These are phyloP conservation scores for Ctenosaura bakeri DNA, from an alignment of 2,797 vertebrate genomes.

Conservation along the genomic window DNA sequence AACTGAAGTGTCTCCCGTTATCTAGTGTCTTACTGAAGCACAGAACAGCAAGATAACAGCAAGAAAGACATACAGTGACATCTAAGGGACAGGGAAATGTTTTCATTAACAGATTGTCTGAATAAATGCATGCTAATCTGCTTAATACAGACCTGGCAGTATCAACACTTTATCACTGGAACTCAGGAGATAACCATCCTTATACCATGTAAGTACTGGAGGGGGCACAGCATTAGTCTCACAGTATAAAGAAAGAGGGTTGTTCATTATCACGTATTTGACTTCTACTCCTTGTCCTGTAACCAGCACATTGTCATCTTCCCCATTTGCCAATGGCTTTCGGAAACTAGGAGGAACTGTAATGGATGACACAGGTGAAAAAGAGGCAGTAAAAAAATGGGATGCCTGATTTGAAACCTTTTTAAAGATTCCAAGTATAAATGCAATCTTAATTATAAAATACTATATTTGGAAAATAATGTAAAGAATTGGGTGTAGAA, in stretches of 20 bases:
- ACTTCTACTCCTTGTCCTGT: constrained; percentile 69
- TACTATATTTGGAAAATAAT: neutral
- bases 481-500: neutral
- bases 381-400: constrained; percentile 11
- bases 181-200: constrained; percentile 86
- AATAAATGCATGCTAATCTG: neutral
- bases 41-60: neutral
- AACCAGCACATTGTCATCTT: constrained; percentile 76
- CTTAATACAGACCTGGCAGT: constrained; percentile 86
- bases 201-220: constrained; percentile 95
- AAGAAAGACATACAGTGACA: neutral
- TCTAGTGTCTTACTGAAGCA: neutral
- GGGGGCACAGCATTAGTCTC: constrained; percentile 95
- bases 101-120: neutral
- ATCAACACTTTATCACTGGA: constrained; percentile 91
- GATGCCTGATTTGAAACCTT: neutral
- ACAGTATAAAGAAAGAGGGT: constrained; percentile 93
- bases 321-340: constrained; percentile 80
- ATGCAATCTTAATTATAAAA: neutral
- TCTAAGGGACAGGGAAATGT: neutral
- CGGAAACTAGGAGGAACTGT: constrained; percentile 94
- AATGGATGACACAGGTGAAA: neutral
- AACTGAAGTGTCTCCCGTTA: too few species aligned
- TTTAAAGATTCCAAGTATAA: neutral
- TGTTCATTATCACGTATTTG: constrained; percentile 92